phyloP scores from a whole-genome alignment of 2,888 invertebrate genomes.

The Nymphalis urticae region DNA sequence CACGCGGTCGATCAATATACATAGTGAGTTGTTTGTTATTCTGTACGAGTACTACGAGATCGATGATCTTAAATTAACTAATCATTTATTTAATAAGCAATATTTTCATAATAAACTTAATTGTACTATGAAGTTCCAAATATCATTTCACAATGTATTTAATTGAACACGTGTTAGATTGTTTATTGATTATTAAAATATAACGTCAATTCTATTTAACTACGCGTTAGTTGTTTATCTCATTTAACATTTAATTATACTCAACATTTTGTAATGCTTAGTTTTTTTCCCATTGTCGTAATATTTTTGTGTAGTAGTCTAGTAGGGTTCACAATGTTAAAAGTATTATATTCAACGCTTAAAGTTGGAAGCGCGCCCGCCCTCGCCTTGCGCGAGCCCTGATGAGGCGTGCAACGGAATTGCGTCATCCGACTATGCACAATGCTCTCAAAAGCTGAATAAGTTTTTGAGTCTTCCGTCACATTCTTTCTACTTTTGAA shows the following conservation, averaged over 20 bases:
- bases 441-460: conserved; percentile 4
- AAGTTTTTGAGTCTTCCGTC: background rate
- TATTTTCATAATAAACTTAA: conserved; percentile 6
- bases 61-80: conserved; percentile 31
- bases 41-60: conserved; percentile 35
- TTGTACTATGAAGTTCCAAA: background rate
- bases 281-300: background rate
- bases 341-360: background rate
- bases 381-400: conserved; percentile 4
- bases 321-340: background rate
- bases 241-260: conserved; percentile 6
- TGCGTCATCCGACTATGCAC: conserved; percentile 17
- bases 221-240: conserved; percentile 12
- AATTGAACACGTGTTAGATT: background rate
- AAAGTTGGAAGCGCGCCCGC: conserved; percentile 6
- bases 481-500: background rate
- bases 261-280: conserved; percentile 17
- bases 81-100: background rate
- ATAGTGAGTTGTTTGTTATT: conserved; percentile 42
- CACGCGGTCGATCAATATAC: conserved; percentile 43
- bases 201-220: background rate
- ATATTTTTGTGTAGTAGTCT: background rate
- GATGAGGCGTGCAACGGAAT: conserved; percentile 5
- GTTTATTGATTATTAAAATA: background rate
- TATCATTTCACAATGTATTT: background rate